Conservation (phyloP, 2,113 vertebrate species). For the Anhinga anhinga region DNA sequence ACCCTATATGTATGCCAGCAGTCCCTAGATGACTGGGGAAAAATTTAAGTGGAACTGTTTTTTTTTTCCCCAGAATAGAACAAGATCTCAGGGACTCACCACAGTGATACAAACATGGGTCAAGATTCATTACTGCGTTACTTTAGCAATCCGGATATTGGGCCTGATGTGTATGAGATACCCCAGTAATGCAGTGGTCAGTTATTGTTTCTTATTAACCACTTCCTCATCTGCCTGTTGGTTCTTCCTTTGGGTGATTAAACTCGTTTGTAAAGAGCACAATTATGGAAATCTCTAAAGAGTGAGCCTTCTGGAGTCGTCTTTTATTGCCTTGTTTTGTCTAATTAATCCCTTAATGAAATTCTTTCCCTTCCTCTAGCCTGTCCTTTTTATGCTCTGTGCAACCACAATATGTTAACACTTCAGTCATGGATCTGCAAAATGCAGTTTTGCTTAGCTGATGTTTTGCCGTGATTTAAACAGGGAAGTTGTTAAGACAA, state of each 20-base stretch:
- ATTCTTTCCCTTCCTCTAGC: background rate
- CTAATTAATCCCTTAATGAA: constrained; percentile 45
- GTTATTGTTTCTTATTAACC: constrained; percentile 6
- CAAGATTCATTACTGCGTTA: background rate
- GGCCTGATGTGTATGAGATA: background rate
- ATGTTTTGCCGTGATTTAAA: background rate
- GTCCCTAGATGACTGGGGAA: background rate
- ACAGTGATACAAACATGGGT: accelerated
- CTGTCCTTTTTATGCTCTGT: constrained; percentile 5
- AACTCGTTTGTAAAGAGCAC: background rate
- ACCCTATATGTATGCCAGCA: background rate
- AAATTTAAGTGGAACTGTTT: background rate
- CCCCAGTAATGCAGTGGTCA: constrained; percentile 21
- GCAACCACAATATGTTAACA: constrained; percentile 2
- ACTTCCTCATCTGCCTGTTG: constrained; percentile 3
- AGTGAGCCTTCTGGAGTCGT: constrained; percentile 9
- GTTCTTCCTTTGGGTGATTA: background rate
- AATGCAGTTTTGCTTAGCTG: background rate
- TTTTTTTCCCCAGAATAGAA: constrained; percentile 5
- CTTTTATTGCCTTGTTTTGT: constrained; percentile 28
- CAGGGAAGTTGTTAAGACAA: background rate
- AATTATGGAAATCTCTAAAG: constrained; percentile 6
- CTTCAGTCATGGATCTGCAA: background rate
- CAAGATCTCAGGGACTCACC: background rate
- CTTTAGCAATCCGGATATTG: background rate